Base-by-base conservation (phyloP, 2,888 invertebrate genomes). In the Ophonus ardosiacus region DNA sequence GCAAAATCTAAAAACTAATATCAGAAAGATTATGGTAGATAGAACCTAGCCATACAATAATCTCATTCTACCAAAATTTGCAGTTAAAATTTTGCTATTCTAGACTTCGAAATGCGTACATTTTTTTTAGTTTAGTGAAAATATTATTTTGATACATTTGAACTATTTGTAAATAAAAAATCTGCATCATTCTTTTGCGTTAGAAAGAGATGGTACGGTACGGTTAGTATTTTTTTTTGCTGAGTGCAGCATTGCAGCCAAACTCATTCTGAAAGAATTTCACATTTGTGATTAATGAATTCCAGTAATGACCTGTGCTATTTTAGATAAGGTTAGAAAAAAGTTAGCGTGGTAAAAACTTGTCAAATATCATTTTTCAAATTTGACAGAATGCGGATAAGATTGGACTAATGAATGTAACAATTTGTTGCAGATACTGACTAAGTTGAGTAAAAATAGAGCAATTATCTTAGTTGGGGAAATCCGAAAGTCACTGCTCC, bases 361-460 rank as follows among this genome's bases (percentile, higher is more conserved):
- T 56, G 61, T 63, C 76, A 84, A 84, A 84, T 76, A 83, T 78
- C 84, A 84, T 84, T 84, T 84, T 78, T 84, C 84, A 78, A 51
- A 84, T 84, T 84, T 84, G 84, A 84, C 84, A 84, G 84, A 71
- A 40, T 24, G 51, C 51, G 78, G 84, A 84, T 84, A 84, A 84
- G 84, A 84, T 78, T 84, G 78, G 65, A 56, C 78, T 84, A 84
- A 84, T 84, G 84, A 84, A 84, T 78, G 84, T 43, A 78, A 78
- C 65, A 78, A 84, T 84, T 84, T 84, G 78, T 61, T 57, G 65
- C 65, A 78, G 84, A 78, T 84, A 78, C 56, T 81, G 79, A 18
- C 40, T 68, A 15, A 68, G 15, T 74, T 74, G 43, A 21, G 71
- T 74, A 74, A 74, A 74, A 74, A 74, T 74, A 43, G 71, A 74